Conservation (phyloP, 1,140 invertebrate species). For the Drosophila arizonae region DNA sequence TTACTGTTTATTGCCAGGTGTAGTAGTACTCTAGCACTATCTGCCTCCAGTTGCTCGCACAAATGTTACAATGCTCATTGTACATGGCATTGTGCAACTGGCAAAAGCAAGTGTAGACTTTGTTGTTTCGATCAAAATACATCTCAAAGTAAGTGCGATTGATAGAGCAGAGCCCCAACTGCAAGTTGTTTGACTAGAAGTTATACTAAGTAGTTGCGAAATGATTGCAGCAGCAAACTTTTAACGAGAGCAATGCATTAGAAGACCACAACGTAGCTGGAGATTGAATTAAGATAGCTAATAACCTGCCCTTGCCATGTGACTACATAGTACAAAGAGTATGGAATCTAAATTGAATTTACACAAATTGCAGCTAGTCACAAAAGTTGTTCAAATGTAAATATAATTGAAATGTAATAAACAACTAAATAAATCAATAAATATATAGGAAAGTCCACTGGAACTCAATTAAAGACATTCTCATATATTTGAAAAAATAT, state of each 20-base stretch:
- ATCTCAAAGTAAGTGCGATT: conserved; percentile 22
- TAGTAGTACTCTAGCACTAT: not conserved
- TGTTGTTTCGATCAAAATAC: conserved; percentile 11
- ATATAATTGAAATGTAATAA: no score
- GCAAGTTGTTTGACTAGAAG: conserved; percentile 13
- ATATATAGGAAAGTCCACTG: no score
- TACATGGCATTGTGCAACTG: conserved; percentile 41
- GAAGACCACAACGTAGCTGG: no score
- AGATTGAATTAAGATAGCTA: no score
- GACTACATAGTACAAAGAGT: no score
- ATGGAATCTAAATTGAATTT: no score
- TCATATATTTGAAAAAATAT: no score
- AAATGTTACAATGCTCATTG: conserved; percentile 33
- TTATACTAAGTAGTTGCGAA: conserved; percentile 22
- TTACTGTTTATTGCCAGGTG: conserved; percentile 55
- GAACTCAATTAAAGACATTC: no score
- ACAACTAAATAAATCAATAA: no score
- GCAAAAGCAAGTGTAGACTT: conserved; percentile 18
- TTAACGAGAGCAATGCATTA: conserved; percentile 1
- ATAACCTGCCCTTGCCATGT: no score
- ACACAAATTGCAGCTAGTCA: no score
- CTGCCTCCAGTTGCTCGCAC: conserved; percentile 9
- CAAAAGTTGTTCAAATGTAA: no score
- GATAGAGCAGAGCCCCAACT: not conserved
- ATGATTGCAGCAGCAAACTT: not conserved